Evolutionary conservation across 64 coral and sea anemone genomes (phyloP).

Genomic region (Porites australiensis): DNA sequence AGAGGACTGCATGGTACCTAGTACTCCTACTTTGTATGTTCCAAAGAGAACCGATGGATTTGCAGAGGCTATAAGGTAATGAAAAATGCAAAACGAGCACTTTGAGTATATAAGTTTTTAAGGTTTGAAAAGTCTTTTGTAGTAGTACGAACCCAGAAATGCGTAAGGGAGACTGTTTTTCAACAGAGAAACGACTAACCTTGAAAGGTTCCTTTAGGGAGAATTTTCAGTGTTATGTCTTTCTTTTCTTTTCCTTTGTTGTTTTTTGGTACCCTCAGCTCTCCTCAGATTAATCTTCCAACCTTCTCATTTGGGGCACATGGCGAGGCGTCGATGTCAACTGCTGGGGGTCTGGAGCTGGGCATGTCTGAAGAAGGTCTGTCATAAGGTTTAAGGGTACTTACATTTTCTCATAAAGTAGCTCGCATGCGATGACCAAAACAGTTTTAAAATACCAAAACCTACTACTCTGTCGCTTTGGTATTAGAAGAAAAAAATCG

Average conservation of each 20-base stretch:
- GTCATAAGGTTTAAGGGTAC: not conserved
- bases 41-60: constrained; percentile 99
- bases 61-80: constrained; percentile 95
- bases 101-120: not conserved
- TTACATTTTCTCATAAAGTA: too few relatives aligned
- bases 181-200: not conserved
- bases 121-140: not conserved
- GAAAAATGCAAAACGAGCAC: not conserved
- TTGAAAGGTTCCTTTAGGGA: too few relatives aligned
- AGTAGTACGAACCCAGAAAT: too few relatives aligned
- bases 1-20: constrained; percentile 96
- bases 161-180: too few relatives aligned
- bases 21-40: constrained; percentile 96
- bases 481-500: too few relatives aligned
- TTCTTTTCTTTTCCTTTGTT: not conserved
- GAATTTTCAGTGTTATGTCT: too few relatives aligned
- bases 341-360: constrained; percentile 74
- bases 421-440: too few relatives aligned
- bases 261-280: constrained; percentile 43
- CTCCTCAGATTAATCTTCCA: constrained; percentile 87
- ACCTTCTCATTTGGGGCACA: constrained; percentile 86
- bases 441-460: too few relatives aligned
- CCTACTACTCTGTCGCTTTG: too few relatives aligned
- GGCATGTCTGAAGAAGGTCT: constrained; percentile 87
- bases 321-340: constrained; percentile 58